Conservation (phyloP, 2,113 vertebrate genomes). For the Argyrosomus japonicus region DNA sequence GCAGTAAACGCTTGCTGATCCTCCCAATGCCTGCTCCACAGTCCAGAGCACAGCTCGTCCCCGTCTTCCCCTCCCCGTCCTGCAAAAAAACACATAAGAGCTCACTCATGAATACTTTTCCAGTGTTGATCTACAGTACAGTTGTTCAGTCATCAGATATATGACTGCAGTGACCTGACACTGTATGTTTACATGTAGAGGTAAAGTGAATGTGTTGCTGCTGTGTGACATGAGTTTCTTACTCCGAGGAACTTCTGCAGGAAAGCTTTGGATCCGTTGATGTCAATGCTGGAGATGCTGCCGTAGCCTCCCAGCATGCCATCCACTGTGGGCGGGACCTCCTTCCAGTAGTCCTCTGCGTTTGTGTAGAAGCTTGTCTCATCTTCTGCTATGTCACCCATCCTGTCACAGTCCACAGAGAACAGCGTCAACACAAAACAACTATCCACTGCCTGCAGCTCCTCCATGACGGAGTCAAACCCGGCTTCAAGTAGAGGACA, state of each 20-base stretch:
- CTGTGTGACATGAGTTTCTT: constrained; percentile 67
- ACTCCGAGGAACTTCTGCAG: constrained; percentile 92
- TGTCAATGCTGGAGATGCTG: constrained; percentile 94
- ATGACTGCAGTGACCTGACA: background rate
- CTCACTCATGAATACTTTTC: background rate
- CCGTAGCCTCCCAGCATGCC: constrained; percentile 98
- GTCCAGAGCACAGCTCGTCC: constrained; percentile 89
- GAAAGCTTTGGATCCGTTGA: constrained; percentile 94
- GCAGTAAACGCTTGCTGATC: constrained; percentile 93
- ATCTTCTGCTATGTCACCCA: constrained; percentile 87
- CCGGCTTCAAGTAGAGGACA: no score
- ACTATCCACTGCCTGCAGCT: background rate
- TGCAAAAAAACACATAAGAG: constrained; percentile 56
- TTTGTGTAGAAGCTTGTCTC: constrained; percentile 92
- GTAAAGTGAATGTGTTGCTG: background rate
- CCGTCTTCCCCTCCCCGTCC: constrained; percentile 90
- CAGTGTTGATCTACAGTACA: no score
- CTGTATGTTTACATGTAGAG: background rate
- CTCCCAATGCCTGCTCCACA: constrained; percentile 95
- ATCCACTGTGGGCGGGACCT: constrained; percentile 91
- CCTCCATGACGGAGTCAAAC: background rate
- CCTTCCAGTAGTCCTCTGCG: constrained; percentile 95
- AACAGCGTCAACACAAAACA: background rate
- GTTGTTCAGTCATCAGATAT: background rate
- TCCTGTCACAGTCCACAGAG: constrained; percentile 77